Evolutionary conservation across 2,888 invertebrate genomes (phyloP), one percentile per base, ranked within the genome.

Genomic region (Drosophila bunnanda): DNA sequence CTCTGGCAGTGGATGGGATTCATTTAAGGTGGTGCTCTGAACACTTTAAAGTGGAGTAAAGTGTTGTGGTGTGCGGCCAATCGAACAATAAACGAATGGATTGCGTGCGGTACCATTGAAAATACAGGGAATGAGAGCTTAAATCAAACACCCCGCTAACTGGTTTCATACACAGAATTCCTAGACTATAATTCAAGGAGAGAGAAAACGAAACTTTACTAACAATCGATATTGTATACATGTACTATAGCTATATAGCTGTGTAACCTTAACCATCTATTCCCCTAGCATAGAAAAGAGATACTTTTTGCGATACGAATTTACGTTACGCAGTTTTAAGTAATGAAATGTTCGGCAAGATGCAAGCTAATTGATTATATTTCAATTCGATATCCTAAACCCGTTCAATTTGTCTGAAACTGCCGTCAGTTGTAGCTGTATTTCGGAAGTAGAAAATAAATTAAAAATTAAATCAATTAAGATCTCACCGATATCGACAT

Each of bases 401-500:
- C 32, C 8, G 20, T 20, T 50, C 13, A 30, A 20, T 30, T 46
- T 46, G 46, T 9, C 10, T n/a, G 15, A 28, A n/a, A 7, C n/a
- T 46, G 17, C 28, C 17, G 28, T 17, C 17, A 12, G n/a, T 1
- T 50, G 1, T 2, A 15, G 15, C 48, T 48, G 30, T 2, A 32
- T 17, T 17, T 30, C 4, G 13, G 12, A 30, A 17, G 13, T 2
- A 7, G 30, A 30, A 30, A 30, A 4, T 9, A 25, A 30, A 2
- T 13, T 13, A 17, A 2, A 30, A 20, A 20, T 20, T 50, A 1
- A 50, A 32, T 20, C 32, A 50, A 52, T 50, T 22, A 34, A 52
- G 15, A 52, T 32, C 78, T 74, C 82, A 92, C 92, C 93, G 82
- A 96, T 96, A 88, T 96, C 96, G 71, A 95, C 93, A 93, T 97